Evolutionary conservation across 1,140 invertebrate species (phyloP), one percentile per base, ranked within the genome.

Genomic region (Subanguina moxae): DNA sequence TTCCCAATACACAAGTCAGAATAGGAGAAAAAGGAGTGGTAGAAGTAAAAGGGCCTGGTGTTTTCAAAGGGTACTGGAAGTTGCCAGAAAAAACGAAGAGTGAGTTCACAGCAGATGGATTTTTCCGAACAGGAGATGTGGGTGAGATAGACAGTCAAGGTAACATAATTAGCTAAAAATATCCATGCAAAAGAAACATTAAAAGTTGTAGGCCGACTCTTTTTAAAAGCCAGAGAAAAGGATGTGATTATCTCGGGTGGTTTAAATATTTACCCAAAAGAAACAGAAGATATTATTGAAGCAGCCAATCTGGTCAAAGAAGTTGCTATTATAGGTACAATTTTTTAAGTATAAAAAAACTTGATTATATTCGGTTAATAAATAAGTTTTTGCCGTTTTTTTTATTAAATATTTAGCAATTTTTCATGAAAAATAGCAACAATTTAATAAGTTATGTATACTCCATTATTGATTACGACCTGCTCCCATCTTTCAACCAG

Each of bases 181-280:
- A 15, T 52, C 23, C 48, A 19, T 52, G 17, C n/a, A 45, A n/a
- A 45, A 45, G n/a, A 52, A 5, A 15, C 48, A 3, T 52, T 15
- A 52, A 25, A 52, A 52, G 25, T 67, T 65, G 46, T 32, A 76
- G 75, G 77, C 0, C 76, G 70, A 46, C 27, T 80, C 25, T 64
- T 45, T 19, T 78, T 80, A 28, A 63, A 76, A 23, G 78, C 79
- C 19, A 70, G 78, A 19, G 58, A 75, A 52, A 82, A 82, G 62
- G 80, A 82, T 68, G 57, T 82, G 59, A 72, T 82, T 38, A 82
- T 82, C 27, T 67, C 62, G 21, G 80, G 80, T n/a, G 80, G 80
- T 17, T 64, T 82, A 25, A 82, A 82, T 70, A 80, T 82, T 45
- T 82, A 82, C 48, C 80, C 80, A 43, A 77, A 78, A 57, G 81